Conservation (phyloP, 2,797 vertebrate genomes). For the Gymnocypris eckloni region DNA sequence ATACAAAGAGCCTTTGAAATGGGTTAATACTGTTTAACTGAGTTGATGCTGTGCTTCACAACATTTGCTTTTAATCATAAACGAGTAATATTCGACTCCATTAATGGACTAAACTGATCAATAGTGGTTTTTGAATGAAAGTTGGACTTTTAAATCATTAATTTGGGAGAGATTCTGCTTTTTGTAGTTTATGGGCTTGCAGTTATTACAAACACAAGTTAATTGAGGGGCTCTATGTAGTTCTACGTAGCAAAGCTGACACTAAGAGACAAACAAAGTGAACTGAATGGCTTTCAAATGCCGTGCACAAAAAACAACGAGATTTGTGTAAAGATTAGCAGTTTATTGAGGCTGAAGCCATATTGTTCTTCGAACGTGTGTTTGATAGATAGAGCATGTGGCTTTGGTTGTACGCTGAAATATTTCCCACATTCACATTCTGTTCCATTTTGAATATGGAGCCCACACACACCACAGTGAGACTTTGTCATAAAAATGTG, state of each 20-base stretch:
- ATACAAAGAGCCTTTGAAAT: conserved; percentile 22
- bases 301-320: not conserved
- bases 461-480: conserved; percentile 11
- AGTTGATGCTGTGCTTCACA: not conserved
- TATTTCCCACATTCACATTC: conserved; percentile 28
- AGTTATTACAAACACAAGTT: not conserved
- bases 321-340: conserved; percentile 6
- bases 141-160: not conserved
- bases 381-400: not conserved
- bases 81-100: not conserved
- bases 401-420: not conserved
- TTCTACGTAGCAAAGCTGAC: not conserved
- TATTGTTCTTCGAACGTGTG: not conserved
- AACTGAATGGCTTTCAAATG: not conserved
- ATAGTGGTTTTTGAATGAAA: not conserved
- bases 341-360: not conserved
- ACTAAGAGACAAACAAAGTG: not conserved
- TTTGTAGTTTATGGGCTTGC: conserved; percentile 4
- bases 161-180: not conserved
- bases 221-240: not conserved
- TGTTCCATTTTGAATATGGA: conserved; percentile 17
- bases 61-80: not conserved
- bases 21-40: not conserved
- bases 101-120: not conserved
- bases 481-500: conserved; percentile 44